A percentile compares a stretch with the other conserved stretches of the same genome.
Conservation (phyloP, 1,140 invertebrate genomes). For the Eumaeus atala region DNA sequence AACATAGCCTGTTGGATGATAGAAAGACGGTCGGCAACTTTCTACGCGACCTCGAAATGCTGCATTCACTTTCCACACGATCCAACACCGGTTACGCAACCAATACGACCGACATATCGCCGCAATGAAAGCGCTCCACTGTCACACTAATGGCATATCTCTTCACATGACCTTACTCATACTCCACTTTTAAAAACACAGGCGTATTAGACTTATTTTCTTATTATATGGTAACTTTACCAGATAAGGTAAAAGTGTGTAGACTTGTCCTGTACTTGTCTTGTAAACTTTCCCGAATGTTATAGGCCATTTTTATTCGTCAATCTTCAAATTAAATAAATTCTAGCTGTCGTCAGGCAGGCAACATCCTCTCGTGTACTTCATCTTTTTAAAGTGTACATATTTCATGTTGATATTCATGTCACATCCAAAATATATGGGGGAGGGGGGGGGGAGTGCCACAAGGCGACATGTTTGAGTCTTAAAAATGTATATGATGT, state of each 20-base stretch:
- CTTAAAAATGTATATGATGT: neutral
- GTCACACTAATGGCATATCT: slow-evolving; percentile 29
- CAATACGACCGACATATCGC: slow-evolving; percentile 59
- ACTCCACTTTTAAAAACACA: too few species aligned
- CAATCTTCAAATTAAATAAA: too few species aligned
- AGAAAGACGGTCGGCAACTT: slow-evolving; percentile 47
- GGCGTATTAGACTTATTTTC: too few species aligned
- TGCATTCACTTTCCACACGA: slow-evolving; percentile 71
- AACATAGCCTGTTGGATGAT: slow-evolving; percentile 17
- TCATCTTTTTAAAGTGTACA: neutral
- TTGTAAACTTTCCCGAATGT: too few species aligned
- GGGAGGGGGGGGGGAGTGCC: neutral
- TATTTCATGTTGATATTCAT: slow-evolving; percentile 3
- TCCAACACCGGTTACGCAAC: slow-evolving; percentile 67
- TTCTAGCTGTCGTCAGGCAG: too few species aligned
- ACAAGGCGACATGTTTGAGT: neutral
- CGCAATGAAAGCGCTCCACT: slow-evolving; percentile 36
- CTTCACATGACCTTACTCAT: neutral
- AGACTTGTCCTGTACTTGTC: too few species aligned
- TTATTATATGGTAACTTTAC: too few species aligned
- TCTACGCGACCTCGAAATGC: slow-evolving; percentile 71
- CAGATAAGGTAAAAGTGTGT: too few species aligned
- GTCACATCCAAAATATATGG: neutral
- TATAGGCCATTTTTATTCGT: too few species aligned
- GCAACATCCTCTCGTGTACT: too few species aligned